Conservation (phyloP, 2,797 vertebrate genomes). For the Ptychobarbus kaznakovi region DNA sequence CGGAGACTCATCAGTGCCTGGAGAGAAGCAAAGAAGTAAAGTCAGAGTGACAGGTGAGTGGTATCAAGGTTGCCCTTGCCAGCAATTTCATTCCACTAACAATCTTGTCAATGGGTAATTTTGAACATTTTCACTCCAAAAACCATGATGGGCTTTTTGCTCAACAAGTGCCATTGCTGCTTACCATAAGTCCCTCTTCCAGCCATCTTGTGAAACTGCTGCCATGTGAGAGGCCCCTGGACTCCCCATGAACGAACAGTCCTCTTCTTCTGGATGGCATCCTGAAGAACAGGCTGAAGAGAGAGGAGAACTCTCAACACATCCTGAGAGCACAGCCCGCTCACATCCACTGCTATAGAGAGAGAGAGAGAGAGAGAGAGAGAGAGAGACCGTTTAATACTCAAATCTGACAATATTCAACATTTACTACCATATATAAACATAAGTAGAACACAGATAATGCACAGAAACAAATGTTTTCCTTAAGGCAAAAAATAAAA, state of each 20-base stretch:
- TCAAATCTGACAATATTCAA: neutral
- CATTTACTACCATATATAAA: constrained; percentile 3
- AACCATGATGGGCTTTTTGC: neutral
- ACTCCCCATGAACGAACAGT: constrained; percentile 96
- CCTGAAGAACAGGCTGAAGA: constrained; percentile 95
- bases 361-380: neutral
- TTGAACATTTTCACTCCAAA: constrained; percentile 6
- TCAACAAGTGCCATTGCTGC: constrained; percentile 15
- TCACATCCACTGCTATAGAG: constrained; percentile 85
- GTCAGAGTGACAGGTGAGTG: neutral
- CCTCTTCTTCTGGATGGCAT: constrained; percentile 97
- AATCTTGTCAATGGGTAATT: constrained; percentile 2
- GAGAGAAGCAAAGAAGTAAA: constrained; percentile 39
- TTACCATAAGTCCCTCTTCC: constrained; percentile 97
- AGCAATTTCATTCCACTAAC: neutral
- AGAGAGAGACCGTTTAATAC: neutral
- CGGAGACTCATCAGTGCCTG: constrained; percentile 98
- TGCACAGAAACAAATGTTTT: neutral
- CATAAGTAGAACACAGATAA: neutral
- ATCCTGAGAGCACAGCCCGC: constrained; percentile 95
- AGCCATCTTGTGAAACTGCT: constrained; percentile 99
- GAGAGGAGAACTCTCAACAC: constrained; percentile 95
- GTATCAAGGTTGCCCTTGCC: neutral
- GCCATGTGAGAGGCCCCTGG: constrained; percentile 97
- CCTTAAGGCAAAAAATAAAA: neutral